Base-by-base conservation (phyloP, 2,113 vertebrate genomes). In the Gracilinanus agilis region DNA sequence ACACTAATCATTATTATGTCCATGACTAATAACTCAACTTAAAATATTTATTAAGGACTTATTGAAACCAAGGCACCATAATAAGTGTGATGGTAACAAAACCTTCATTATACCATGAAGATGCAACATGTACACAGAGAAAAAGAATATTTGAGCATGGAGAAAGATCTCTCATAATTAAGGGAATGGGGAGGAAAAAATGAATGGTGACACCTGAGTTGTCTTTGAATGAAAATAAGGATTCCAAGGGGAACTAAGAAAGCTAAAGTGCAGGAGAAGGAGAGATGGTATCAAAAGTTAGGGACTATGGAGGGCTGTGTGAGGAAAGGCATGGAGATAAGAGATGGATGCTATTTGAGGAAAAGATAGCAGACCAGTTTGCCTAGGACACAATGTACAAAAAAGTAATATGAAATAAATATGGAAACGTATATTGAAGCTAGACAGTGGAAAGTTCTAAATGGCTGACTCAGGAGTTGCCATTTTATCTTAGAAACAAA, bases 351-450 rank as follows among this genome's bases (percentile, higher is more conserved):
- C 67, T 75, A 5, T n/a, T n/a, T 75, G 34, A 1, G 34, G 67
- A 75, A 40, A 4, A 75, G n/a, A 13, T 40, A 21, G 34, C 16
- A 83, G 67, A n/a, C 19, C 16, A 40, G 16, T 40, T 83, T 83
- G 34, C 67, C 67, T 83, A 40, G 67, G 67, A 40, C 16, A 83
- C 34, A 83, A 83, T 40, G 7, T 34, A n/a, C 34, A 83, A 83
- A 83, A n/a, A 83, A 83, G 19, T 83, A 83, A 83, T 75, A 75
- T n/a, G 67, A 75, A 75, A 75, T 75, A 75, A n/a, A n/a, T n/a
- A 61, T 29, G 27, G 58, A 61, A 61, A 75, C 13, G 16, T n/a
- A 75, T n/a, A 75, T 75, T n/a, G 67, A 34, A n/a, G 67, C 16
- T 5, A n/a, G 34, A 75, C n/a, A n/a, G 67, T 75, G 34, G 13